Evolutionary conservation across 2,797 vertebrate genomes (phyloP).

Genomic region (Mus spretus): DNA sequence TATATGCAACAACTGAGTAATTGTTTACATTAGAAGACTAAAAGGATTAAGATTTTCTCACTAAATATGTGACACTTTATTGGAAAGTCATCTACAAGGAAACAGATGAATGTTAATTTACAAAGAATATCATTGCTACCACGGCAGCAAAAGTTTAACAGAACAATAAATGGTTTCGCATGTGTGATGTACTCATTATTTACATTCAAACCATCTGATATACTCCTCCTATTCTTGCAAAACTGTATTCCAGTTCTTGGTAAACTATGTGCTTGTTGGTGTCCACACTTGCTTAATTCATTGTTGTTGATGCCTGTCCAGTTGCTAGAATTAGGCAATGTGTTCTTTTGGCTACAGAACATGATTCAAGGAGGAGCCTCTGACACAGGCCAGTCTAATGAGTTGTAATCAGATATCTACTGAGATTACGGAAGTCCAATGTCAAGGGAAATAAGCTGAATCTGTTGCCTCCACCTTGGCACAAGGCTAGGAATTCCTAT

Average conservation of each 20-base stretch:
- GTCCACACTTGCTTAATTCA: background rate
- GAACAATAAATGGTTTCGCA: background rate
- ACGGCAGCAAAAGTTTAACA: background rate
- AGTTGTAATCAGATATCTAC: conserved; percentile 56
- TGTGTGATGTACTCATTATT: background rate
- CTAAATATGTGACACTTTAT: background rate
- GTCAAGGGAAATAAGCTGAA: conserved; percentile 22
- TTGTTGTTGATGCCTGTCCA: background rate
- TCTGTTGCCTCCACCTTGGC: conserved; percentile 53
- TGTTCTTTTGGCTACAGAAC: conserved; percentile 39
- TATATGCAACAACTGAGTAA: background rate
- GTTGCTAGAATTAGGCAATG: background rate
- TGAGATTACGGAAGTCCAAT: background rate
- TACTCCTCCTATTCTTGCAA: background rate
- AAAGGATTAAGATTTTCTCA: conserved; percentile 4
- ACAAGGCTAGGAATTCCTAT: background rate
- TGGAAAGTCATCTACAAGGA: background rate
- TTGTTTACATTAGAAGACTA: background rate
- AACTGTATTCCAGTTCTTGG: background rate
- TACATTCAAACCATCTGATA: background rate
- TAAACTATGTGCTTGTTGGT: background rate
- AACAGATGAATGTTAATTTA: background rate
- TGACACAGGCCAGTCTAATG: conserved; percentile 42
- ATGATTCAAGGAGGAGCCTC: conserved; percentile 6
- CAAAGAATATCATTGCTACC: background rate